Conservation (phyloP, 2,113 vertebrate genomes). For the Laticauda laticaudata region DNA sequence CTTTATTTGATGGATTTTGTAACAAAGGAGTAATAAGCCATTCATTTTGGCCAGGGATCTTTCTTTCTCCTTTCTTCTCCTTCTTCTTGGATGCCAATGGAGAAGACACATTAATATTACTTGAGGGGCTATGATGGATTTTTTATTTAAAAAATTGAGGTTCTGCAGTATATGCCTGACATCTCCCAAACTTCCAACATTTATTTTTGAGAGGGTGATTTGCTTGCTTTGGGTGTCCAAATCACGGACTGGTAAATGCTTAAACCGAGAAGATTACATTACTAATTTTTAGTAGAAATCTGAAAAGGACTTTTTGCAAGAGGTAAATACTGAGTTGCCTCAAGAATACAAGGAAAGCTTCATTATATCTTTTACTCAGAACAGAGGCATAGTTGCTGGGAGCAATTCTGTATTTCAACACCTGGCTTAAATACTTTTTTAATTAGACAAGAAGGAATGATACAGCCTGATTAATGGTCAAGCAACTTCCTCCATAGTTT, state of each 20-base stretch:
- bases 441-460: conserved; percentile 31
- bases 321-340: background rate
- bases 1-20: background rate
- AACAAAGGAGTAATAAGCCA: background rate
- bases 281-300: background rate
- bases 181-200: background rate
- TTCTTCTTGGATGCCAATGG: background rate
- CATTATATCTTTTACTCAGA: background rate
- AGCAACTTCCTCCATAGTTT: conserved; percentile 3
- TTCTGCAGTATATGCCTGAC: background rate
- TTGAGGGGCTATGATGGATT: background rate
- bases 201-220: background rate
- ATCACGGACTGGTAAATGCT: background rate
- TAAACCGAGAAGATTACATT: background rate
- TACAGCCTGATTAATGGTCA: conserved; percentile 9
- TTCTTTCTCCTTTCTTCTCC: background rate
- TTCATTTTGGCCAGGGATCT: background rate
- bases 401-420: conserved; percentile 3
- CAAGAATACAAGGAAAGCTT: background rate
- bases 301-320: background rate
- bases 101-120: background rate
- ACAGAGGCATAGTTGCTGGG: fast-evolving
- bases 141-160: background rate
- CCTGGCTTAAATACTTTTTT: conserved; percentile 27
- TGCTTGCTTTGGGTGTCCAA: background rate